Conservation (phyloP, 2,888 invertebrate genomes). For the Cheiracanthium punctorium region DNA sequence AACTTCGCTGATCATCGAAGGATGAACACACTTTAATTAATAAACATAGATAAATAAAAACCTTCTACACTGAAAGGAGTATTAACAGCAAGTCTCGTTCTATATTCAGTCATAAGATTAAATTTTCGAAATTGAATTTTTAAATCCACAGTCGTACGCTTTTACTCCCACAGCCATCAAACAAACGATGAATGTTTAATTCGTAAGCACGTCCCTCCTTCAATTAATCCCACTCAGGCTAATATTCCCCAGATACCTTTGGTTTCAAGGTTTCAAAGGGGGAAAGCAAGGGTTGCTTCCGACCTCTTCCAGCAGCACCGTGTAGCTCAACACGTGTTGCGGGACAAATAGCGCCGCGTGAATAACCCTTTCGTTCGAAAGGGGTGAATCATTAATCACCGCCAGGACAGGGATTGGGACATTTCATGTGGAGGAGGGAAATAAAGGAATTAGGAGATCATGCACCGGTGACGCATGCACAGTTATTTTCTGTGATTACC, state of each 20-base stretch:
- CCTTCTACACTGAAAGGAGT: too few relatives aligned
- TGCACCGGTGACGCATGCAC: constrained; percentile 1
- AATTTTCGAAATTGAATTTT: too few relatives aligned
- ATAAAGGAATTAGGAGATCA: not conserved
- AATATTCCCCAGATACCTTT: constrained; percentile 51
- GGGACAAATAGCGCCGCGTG: constrained; percentile 59
- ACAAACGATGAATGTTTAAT: not conserved
- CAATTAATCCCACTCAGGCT: not conserved
- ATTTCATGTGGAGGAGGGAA: not conserved
- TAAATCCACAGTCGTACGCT: too few relatives aligned
- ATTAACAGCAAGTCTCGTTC: too few relatives aligned
- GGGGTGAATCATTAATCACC: constrained; percentile 68
- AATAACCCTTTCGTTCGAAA: constrained; percentile 65
- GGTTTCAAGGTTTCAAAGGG: too few relatives aligned
- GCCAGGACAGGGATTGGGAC: constrained; percentile 19
- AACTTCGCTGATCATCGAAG: too few relatives aligned
- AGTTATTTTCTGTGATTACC: not conserved
- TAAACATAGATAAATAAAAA: too few relatives aligned
- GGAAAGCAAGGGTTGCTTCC: constrained; percentile 42
- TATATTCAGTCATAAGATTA: too few relatives aligned
- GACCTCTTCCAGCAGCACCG: not conserved
- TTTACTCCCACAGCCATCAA: not conserved
- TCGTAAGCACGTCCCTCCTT: not conserved
- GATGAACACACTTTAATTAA: too few relatives aligned
- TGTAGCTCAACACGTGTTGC: constrained; percentile 61